Evolutionary conservation across 2,113 vertebrate genomes (phyloP).

Genomic region (Oreochromis niloticus): DNA sequence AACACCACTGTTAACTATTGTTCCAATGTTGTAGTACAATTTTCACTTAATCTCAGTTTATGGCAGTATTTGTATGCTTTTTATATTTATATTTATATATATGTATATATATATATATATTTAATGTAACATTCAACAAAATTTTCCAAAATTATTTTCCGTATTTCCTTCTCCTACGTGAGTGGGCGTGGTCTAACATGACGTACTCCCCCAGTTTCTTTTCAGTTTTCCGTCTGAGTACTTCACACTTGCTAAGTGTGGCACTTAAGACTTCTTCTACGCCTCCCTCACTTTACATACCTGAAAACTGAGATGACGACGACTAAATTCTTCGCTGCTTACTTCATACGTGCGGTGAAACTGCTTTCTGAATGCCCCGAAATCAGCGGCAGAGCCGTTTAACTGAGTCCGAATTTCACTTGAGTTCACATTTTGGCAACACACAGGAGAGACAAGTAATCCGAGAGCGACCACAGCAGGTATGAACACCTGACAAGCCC

Average conservation of each 20-base stretch:
- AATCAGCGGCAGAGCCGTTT: not conserved
- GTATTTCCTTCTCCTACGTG: not conserved
- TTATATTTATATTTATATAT: not conserved
- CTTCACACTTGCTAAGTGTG: not conserved
- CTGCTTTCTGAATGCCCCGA: not conserved
- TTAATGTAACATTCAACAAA: rapidly evolving
- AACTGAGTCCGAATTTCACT: not conserved
- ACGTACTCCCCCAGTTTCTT: not conserved
- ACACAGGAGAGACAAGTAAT: not conserved
- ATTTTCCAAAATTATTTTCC: not conserved
- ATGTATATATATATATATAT: not conserved
- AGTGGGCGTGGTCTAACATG: not conserved
- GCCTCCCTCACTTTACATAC: not conserved
- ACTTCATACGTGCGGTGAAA: slow-evolving; percentile 7
- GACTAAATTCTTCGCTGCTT: slow-evolving; percentile 5
- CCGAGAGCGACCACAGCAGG: not conserved
- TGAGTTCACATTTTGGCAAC: not conserved
- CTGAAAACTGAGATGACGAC: slow-evolving; percentile 12
- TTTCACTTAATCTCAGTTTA: not conserved
- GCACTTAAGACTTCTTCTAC: rapidly evolving
- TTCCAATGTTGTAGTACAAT: not conserved
- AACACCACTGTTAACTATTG: not conserved
- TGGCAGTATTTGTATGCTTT: not conserved
- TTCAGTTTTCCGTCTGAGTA: not conserved
- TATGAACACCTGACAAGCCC: not conserved